Base-by-base conservation (phyloP, 1,140 invertebrate species). In the Melitaea cinxia region DNA sequence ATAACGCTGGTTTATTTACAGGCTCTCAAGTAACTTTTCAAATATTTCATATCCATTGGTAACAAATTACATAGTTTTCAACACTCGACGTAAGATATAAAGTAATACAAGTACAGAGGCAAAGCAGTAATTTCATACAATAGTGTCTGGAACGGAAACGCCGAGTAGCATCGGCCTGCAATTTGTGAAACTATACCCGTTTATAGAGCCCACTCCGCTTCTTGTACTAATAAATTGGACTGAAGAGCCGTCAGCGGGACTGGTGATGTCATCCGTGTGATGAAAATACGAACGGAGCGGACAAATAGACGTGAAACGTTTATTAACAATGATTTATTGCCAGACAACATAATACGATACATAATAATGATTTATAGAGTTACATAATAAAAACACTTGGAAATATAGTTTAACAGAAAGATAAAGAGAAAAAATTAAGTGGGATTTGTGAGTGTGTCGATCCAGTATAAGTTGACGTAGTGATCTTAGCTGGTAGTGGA, bases 111-210 rank as follows among this genome's bases (percentile, higher is more conserved):
- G n/a, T 21, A 17, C 4, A 24, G 19, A 47, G 42, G 42, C 55
- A 42, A 42, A 15, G 4, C 15, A 53, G 35, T 39, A 61, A 61
- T 53, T 53, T 35, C 30, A 26, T 53, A 62, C 60, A 62, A 62
- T 33, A 37, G 60, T n/a, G 24, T 54, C 50, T 54, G 24, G 60
- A 62, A 26, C 50, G 60, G 60, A 62, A 62, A 45, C 26, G 24
- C 9, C 24, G 28, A 14, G 30, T 14, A 14, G 17, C 23, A 17
- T 33, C 58, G 15, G 60, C 52, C 28, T 23, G 37, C 50, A 62
- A 62, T 62, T 62, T 62, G 52, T 42, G 37, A 9, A 42, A 30
- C 37, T 45, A 42, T 23, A 42, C n/a, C 21, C 49, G n/a, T 47
- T 37, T 62, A 42, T 45, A 23, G 30, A 37, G 15, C 39, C 42